Base-by-base conservation (phyloP, 1,140 invertebrate species). In the Cherax destructor region DNA sequence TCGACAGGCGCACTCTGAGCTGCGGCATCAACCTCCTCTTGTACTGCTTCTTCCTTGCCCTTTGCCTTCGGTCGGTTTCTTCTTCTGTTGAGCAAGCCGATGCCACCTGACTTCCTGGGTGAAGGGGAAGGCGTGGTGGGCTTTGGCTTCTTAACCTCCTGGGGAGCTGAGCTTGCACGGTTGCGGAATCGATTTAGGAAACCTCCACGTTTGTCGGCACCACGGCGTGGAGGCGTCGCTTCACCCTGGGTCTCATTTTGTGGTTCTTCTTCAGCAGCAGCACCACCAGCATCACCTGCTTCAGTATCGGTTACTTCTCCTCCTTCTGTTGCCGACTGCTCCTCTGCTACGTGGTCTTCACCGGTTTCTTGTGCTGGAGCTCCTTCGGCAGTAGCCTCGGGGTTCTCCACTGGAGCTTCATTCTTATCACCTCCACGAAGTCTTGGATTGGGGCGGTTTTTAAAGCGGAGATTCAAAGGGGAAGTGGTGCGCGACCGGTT, bases 231-330 rank as follows among this genome's bases (percentile, higher is more conserved):
- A 10, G 21, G 9, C 6, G n/a, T 30, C 5, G 69, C n/a, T 30
- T 74, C 24, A 24, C 24, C 30, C 16, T 10, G n/a, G 21, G 69
- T 30, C 9, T 74, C 59, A 1, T 59, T 49, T 47, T 21, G 47
- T 85, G 83, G 21, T 41, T 16, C 83, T 56, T 74, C 84, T 21
- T 52, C 84, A n/a, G 18, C 21, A 13, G 24, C 84, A 24, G 11
- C 52, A 10, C 7, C 50, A 11, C 24, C 50, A 21, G n/a, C 10
- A 21, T 61, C n/a, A 11, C 41, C 76, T 2, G 24, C 49, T 41
- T 41, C 30, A 41, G 30, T 41, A 41, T 41, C 30, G 30, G 30
- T 41, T 47, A 69, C 21, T 86, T 65, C 65, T 52, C 30, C 65
- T 52, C 30, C 52, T 56, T 56, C 52, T 56, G 52, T 56, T 56